Evolutionary conservation across 2,797 vertebrate species (phyloP).

Genomic region (Cirrhinus molitorella): DNA sequence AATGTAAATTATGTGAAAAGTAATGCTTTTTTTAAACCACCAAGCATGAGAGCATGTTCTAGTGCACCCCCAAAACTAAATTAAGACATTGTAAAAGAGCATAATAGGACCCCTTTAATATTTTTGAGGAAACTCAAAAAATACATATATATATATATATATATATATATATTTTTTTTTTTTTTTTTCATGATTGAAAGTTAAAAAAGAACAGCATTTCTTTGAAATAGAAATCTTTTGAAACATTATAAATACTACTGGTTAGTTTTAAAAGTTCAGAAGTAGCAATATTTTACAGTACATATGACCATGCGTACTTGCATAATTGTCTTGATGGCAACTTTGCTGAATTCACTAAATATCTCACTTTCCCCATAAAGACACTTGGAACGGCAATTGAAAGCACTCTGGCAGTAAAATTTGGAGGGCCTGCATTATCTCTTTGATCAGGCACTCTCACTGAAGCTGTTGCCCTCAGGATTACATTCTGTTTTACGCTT

Average conservation of each 20-base stretch:
- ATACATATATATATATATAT: too few relatives aligned
- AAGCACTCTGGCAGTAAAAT: slow-evolving; percentile 12
- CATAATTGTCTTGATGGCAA: slow-evolving; percentile 28
- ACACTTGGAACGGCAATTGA: neutral
- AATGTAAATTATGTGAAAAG: too few relatives aligned
- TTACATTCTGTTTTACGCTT: slow-evolving; percentile 36
- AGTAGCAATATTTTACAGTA: neutral
- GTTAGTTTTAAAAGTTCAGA: neutral
- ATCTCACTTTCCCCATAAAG: neutral
- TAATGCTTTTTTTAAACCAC: too few relatives aligned
- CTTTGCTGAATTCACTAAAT: slow-evolving; percentile 31
- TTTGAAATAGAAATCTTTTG: neutral
- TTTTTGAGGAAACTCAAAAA: too few relatives aligned
- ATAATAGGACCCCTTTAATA: too few relatives aligned
- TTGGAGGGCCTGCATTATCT: slow-evolving; percentile 14
- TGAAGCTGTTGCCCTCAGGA: slow-evolving; percentile 41
- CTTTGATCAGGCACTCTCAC: slow-evolving; percentile 38
- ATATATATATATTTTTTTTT: too few relatives aligned
- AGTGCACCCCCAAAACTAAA: too few relatives aligned
- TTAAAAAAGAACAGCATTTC: neutral
- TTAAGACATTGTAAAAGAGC: too few relatives aligned
- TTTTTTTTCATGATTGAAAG: neutral
- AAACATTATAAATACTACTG: neutral
- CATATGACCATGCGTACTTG: neutral
- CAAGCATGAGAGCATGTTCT: too few relatives aligned